Evolutionary conservation across 2,113 vertebrate genomes (phyloP).

Genomic region (Seriola aureovittata): DNA sequence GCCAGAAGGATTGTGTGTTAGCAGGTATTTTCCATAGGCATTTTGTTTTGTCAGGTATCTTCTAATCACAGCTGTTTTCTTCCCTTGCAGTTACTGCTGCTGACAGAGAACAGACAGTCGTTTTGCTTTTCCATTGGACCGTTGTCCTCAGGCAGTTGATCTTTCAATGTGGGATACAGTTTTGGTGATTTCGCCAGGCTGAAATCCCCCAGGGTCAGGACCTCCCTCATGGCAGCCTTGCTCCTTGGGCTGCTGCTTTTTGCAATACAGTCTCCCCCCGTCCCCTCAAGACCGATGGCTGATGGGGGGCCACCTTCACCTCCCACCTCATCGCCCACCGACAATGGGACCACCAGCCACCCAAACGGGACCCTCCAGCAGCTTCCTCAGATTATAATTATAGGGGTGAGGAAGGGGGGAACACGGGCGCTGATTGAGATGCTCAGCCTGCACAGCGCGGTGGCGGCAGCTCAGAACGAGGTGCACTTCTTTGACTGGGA

Average conservation of each 20-base stretch:
- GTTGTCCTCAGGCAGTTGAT: constrained; percentile 70
- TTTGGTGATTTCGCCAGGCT: constrained; percentile 81
- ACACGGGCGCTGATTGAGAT: constrained; percentile 97
- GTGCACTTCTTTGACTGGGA: constrained; percentile 99
- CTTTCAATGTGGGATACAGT: constrained; percentile 81
- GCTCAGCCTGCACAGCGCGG: constrained; percentile 92
- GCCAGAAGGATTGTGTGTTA: background rate
- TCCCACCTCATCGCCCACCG: constrained; percentile 55
- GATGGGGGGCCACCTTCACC: constrained; percentile 47
- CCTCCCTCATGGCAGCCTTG: constrained; percentile 90
- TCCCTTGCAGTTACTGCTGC: constrained; percentile 46
- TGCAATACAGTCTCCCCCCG: constrained; percentile 84
- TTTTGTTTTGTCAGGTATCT: background rate
- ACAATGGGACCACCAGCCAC: constrained; percentile 65
- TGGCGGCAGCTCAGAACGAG: constrained; percentile 93
- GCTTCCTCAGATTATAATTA: constrained; percentile 94
- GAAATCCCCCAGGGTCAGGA: constrained; percentile 86
- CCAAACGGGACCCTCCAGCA: constrained; percentile 87
- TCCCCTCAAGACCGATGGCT: constrained; percentile 83
- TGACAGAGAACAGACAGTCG: constrained; percentile 55
- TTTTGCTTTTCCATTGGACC: constrained; percentile 35
- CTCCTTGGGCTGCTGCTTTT: constrained; percentile 91
- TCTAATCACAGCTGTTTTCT: constrained; percentile 54
- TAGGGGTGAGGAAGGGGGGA: constrained; percentile 97
- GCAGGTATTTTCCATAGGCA: constrained; percentile 7